Conservation (phyloP, 2,888 invertebrate genomes). For the Malthinus seriepunctatus region DNA sequence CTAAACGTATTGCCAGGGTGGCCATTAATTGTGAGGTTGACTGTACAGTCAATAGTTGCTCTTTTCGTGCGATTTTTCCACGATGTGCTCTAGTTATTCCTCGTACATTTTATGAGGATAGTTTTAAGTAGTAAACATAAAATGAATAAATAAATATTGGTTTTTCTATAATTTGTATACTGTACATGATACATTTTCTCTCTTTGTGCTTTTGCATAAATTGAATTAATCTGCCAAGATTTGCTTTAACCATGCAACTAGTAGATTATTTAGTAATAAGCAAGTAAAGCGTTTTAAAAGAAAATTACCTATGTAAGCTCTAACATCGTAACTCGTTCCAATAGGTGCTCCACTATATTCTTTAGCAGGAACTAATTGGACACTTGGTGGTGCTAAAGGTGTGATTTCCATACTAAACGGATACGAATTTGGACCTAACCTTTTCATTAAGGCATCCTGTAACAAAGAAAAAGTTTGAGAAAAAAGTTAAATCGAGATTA, state of each 20-base stretch:
- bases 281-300: too few species aligned
- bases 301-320: constrained; percentile 82
- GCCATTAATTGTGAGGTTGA: too few species aligned
- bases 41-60: too few species aligned
- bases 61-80: too few species aligned
- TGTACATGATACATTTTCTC: too few species aligned
- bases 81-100: too few species aligned
- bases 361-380: constrained; percentile 87
- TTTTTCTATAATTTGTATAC: too few species aligned
- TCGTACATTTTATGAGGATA: too few species aligned
- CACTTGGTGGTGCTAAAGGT: constrained; percentile 86
- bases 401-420: constrained; percentile 82
- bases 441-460: constrained; percentile 79
- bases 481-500: neutral
- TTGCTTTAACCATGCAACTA: neutral
- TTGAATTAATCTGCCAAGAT: too few species aligned
- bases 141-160: too few species aligned
- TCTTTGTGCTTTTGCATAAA: too few species aligned
- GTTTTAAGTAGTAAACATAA: neutral
- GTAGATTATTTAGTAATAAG: constrained; percentile 1
- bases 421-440: constrained; percentile 78
- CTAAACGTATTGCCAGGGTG: too few species aligned
- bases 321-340: constrained; percentile 87
- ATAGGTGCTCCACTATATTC: constrained; percentile 90
- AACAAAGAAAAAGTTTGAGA: constrained; percentile 36